phyloP scores from a whole-genome alignment of 2,888 invertebrate genomes.

The Poecilus cupreus region DNA sequence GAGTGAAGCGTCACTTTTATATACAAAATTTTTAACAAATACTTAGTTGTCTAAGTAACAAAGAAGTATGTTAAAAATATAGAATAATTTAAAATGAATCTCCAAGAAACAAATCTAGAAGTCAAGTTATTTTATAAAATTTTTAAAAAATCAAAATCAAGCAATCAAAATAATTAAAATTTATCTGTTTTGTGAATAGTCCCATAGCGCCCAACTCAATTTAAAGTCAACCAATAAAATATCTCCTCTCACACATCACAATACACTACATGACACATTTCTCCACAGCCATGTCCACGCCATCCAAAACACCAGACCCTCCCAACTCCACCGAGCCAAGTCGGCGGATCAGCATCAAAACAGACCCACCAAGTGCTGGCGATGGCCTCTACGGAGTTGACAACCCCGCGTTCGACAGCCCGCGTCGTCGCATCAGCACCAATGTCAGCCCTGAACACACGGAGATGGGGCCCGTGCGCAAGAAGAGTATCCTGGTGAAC shows the following conservation, averaged over 20 bases:
- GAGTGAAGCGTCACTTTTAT: too few relatives aligned
- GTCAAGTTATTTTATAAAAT: too few relatives aligned
- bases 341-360: slow-evolving; percentile 46
- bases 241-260: not conserved
- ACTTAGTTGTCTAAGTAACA: too few relatives aligned
- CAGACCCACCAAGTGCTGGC: not conserved
- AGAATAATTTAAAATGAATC: too few relatives aligned
- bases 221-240: too few relatives aligned
- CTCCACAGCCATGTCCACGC: slow-evolving; percentile 21
- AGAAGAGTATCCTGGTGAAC: slow-evolving; percentile 83
- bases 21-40: too few relatives aligned
- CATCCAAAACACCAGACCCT: not conserved
- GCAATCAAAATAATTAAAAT: too few relatives aligned
- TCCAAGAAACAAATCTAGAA: too few relatives aligned
- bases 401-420: slow-evolving; percentile 79
- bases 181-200: too few relatives aligned
- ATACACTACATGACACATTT: slow-evolving; percentile 24
- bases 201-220: too few relatives aligned
- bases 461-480: slow-evolving; percentile 81
- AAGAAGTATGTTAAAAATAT: too few relatives aligned
- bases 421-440: slow-evolving; percentile 70
- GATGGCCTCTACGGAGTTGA: slow-evolving; percentile 77
- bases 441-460: slow-evolving; percentile 71
- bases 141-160: too few relatives aligned
- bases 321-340: not conserved